Conservation (phyloP, 2,888 invertebrate genomes). For the Andrena chrysosceles region DNA sequence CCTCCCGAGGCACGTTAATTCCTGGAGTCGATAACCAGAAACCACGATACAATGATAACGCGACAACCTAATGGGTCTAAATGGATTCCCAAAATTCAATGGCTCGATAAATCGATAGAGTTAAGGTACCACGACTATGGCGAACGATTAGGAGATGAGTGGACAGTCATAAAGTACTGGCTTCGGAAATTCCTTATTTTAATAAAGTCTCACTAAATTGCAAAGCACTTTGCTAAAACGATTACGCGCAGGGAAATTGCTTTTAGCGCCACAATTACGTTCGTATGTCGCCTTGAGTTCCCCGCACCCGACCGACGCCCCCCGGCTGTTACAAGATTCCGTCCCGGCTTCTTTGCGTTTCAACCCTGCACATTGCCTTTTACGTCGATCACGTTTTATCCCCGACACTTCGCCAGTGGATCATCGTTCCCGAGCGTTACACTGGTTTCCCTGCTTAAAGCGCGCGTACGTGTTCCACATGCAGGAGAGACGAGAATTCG, state of each 20-base stretch:
- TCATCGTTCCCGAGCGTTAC: slow-evolving; percentile 35
- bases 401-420: slow-evolving; percentile 17
- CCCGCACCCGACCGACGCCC: background rate
- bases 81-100: background rate
- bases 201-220: slow-evolving; percentile 72
- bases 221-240: slow-evolving; percentile 76
- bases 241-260: slow-evolving; percentile 69
- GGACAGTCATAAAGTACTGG: slow-evolving; percentile 24
- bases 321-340: slow-evolving; percentile 44
- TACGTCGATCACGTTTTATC: slow-evolving; percentile 49
- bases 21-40: background rate
- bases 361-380: slow-evolving; percentile 23
- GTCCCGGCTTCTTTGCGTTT: slow-evolving; percentile 50
- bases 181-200: slow-evolving; percentile 63
- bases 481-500: background rate
- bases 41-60: background rate
- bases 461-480: slow-evolving; percentile 29
- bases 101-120: slow-evolving; percentile 31
- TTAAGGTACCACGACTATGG: slow-evolving; percentile 17
- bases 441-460: slow-evolving; percentile 30
- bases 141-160: slow-evolving; percentile 29
- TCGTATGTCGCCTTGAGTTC: slow-evolving; percentile 41
- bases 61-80: slow-evolving; percentile 4
- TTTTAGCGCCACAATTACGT: slow-evolving; percentile 70
- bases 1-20: background rate